A percentile compares a stretch with the other conserved stretches of the same genome.
Conservation (phyloP, 2,797 vertebrate genomes). For the Malacoraja senta region DNA sequence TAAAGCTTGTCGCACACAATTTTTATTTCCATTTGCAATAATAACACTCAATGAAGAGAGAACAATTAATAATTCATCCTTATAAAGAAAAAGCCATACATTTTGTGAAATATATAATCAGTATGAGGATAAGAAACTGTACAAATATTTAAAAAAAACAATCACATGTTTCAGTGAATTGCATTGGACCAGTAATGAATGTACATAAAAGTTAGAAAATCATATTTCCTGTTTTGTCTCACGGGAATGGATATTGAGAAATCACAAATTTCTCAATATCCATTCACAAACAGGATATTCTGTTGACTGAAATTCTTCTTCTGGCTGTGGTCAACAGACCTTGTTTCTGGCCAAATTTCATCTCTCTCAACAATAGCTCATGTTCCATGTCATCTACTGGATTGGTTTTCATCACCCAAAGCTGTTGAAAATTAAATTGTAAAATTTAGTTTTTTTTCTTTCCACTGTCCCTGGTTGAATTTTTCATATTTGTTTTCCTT, state of each 20-base stretch:
- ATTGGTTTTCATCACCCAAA: no score
- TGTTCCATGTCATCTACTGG: no score
- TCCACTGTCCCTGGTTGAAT: no score
- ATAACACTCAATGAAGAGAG: background rate
- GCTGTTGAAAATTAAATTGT: no score
- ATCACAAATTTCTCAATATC: background rate
- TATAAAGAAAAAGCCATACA: background rate
- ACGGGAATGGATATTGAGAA: background rate
- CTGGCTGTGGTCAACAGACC: background rate
- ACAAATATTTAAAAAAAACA: background rate
- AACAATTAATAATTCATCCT: background rate
- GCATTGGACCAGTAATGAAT: background rate
- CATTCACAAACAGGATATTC: no score
- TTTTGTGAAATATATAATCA: background rate
- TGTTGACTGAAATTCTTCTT: slow-evolving; percentile 14
- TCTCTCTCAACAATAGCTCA: background rate
- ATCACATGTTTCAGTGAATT: background rate
- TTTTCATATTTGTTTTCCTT: background rate
- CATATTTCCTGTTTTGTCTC: slow-evolving; percentile 9
- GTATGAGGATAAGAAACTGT: background rate
- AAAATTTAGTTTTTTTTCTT: no score
- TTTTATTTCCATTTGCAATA: background rate
- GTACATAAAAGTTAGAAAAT: background rate
- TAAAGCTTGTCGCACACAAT: background rate
- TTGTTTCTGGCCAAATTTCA: background rate